Evolutionary conservation across 1,140 invertebrate species (phyloP), one percentile per base, ranked within the genome.

Genomic region (Drosophila athabasca): DNA sequence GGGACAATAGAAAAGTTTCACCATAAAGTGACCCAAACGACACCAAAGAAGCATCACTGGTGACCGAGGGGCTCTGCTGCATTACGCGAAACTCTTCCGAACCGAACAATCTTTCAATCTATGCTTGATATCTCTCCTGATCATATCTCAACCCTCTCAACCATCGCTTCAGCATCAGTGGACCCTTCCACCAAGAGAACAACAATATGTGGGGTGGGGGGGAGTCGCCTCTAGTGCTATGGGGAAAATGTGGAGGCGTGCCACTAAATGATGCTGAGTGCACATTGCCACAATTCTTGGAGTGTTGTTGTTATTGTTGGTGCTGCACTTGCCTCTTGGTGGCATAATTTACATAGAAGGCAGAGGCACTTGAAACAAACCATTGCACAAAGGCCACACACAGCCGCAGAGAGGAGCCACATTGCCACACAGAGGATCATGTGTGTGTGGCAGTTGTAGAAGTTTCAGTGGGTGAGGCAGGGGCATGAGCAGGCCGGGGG

Each of bases 271-370:
- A 83, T 76, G 74, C 75, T 83, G 79, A 82, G 79, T 82, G 74
- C 79, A 82, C 79, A 82, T 78, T 82, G 74, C 79, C 79, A 82
- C 79, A 82, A 78, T 82, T 82, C 79, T 78, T 82, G 60, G 69
- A 72, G 78, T 62, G 58, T 43, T 58, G 39, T 50, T 44, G 41
- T 66, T 64, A 49, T 54, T 62, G 50, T 58, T 76, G 52, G n/a
- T 50, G 46, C 19, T 48, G 35, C 35, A 39, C 11, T 39, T 39
- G 35, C 35, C 35, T 39, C 35, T 39, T 39, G 75, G 58, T 83
- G 76, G 80, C 80, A 84, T 83, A 84, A 79, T 84, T 83, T 79
- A 84, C 71, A 79, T 82, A 43, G 72, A 54, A 50, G 65, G 61
- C 62, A 45, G 48, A 45, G 48, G 50, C 79, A 83, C 80, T 83